phyloP scores from a whole-genome alignment of 2,797 vertebrate species.

The Melanotaenia boesemani region DNA sequence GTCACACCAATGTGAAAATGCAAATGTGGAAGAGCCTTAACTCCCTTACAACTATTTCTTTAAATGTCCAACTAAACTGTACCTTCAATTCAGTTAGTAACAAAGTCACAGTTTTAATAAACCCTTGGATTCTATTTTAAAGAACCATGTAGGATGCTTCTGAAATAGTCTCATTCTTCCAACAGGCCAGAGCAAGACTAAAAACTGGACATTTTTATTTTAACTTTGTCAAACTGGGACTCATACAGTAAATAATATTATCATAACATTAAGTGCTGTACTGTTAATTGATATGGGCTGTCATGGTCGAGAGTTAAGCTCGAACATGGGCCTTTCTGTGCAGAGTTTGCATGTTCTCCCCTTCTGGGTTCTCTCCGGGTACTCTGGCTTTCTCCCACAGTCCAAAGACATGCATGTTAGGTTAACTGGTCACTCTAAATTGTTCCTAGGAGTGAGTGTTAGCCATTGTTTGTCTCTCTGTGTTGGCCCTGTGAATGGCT shows the following conservation, averaged over 20 bases:
- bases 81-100: not conserved
- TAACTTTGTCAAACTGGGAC: not conserved
- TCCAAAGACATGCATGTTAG: too few relatives aligned
- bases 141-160: not conserved
- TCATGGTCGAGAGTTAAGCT: not conserved
- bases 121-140: not conserved
- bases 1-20: conserved; percentile 3
- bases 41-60: not conserved
- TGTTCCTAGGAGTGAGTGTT: too few relatives aligned
- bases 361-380: too few relatives aligned
- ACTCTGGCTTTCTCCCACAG: too few relatives aligned
- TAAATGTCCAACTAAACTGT: not conserved
- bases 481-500: too few relatives aligned
- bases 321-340: too few relatives aligned
- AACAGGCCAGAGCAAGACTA: not conserved
- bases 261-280: not conserved
- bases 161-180: not conserved
- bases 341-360: too few relatives aligned
- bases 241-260: not conserved
- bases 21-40: not conserved
- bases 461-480: too few relatives aligned
- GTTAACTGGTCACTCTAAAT: too few relatives aligned
- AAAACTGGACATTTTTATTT: not conserved
- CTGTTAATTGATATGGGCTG: not conserved
- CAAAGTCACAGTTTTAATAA: not conserved